Percentiles rank a stretch among this genome's conserved stretches.
Conservation (phyloP, 1,140 invertebrate species). For the Melanaphis sacchari region DNA sequence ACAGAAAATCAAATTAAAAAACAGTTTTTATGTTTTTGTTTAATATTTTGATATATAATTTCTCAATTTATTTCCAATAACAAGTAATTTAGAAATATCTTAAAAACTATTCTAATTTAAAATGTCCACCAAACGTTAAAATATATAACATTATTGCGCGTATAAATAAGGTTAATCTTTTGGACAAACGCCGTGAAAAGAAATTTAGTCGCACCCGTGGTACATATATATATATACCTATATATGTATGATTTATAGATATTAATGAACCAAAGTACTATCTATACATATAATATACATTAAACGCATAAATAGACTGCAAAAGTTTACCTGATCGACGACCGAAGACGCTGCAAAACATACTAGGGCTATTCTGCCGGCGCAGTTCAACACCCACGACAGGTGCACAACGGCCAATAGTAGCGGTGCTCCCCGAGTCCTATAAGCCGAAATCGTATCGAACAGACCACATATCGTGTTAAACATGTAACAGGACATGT, state of each 20-base stretch:
- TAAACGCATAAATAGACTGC: too few relatives aligned
- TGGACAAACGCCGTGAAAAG: background rate
- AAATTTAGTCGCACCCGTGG: too few relatives aligned
- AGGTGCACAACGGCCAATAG: background rate
- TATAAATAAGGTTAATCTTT: too few relatives aligned
- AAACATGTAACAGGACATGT: conserved; percentile 40
- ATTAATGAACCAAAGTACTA: too few relatives aligned
- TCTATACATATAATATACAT: background rate
- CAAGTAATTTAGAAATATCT: background rate
- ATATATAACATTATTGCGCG: too few relatives aligned
- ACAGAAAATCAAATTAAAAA: too few relatives aligned
- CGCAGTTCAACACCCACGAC: conserved; percentile 39
- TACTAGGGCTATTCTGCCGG: conserved; percentile 33
- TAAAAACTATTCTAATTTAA: background rate
- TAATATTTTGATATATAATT: too few relatives aligned
- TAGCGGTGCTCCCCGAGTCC: background rate
- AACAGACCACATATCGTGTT: conserved; percentile 55
- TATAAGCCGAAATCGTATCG: conserved; percentile 44
- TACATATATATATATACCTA: too few relatives aligned
- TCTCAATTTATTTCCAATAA: background rate
- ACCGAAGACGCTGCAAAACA: conserved; percentile 46
- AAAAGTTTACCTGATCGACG: conserved; percentile 31
- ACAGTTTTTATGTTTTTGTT: too few relatives aligned
- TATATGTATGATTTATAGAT: too few relatives aligned
- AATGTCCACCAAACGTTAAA: background rate